These are phyloP conservation scores for Dolichopus griseipennis DNA, from an alignment of 2,888 invertebrate species.

Conservation along the genomic window DNA sequence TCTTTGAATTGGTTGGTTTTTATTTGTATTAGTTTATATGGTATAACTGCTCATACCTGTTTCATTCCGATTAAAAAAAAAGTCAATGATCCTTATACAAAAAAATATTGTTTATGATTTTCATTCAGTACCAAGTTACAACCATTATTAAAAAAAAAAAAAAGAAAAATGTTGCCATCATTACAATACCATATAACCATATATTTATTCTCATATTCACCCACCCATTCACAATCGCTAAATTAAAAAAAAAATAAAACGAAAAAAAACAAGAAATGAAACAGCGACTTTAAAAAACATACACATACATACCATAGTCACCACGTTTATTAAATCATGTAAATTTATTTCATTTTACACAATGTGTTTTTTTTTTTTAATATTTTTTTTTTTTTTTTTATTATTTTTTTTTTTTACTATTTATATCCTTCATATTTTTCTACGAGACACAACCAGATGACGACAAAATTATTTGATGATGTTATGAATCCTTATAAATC, in stretches of 20 bases:
- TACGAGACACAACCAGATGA: neutral
- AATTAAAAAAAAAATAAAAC: too few species aligned
- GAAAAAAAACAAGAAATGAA: too few species aligned
- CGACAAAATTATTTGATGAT: conserved; percentile 6
- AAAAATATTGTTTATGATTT: neutral
- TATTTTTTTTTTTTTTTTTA: neutral
- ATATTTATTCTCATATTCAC: too few species aligned
- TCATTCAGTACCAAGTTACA: neutral
- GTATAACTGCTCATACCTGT: neutral
- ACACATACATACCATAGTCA: neutral
- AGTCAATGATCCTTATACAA: neutral
- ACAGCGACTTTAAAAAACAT: too few species aligned
- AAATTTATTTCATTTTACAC: neutral
- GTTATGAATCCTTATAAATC: conserved; percentile 6
- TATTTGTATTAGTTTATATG: neutral
- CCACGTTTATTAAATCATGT: neutral
- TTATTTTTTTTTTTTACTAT: neutral
- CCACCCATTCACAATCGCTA: too few species aligned
- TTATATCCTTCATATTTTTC: conserved; percentile 5
- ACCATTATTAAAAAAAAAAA: too few species aligned
- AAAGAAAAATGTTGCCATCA: too few species aligned
- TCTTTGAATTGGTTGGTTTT: too few species aligned
- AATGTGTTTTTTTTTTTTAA: neutral
- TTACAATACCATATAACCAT: too few species aligned
- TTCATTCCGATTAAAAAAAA: neutral